Conservation (phyloP, 2,888 invertebrate species). For the Nymphalis c-album region DNA sequence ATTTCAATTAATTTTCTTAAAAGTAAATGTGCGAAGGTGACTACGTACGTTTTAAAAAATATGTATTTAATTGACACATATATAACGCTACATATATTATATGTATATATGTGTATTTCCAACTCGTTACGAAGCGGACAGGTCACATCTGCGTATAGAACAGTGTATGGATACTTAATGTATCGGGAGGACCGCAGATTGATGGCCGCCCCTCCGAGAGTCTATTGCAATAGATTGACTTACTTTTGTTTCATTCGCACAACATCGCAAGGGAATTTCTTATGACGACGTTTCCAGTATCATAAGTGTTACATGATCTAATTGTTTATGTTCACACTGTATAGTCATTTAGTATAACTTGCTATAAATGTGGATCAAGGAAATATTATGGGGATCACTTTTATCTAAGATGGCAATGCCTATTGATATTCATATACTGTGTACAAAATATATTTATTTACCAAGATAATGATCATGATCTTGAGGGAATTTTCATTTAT, state of each 20-base stretch:
- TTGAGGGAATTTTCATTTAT: too few relatives aligned
- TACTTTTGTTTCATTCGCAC: conserved; percentile 45
- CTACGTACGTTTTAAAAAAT: too few relatives aligned
- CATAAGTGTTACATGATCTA: conserved; percentile 16
- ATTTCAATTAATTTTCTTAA: conserved; percentile 81
- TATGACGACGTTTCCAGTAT: conserved; percentile 22
- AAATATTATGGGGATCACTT: not conserved
- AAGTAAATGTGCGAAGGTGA: conserved; percentile 54
- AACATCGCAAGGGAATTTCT: conserved; percentile 29
- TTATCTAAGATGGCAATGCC: too few relatives aligned
- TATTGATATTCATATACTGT: too few relatives aligned
- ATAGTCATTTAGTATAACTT: not conserved
- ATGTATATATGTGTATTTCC: not conserved
- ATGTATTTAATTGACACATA: too few relatives aligned
- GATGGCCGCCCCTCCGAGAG: conserved; percentile 58
- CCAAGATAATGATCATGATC: too few relatives aligned
- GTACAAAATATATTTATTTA: too few relatives aligned
- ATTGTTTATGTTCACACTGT: conserved; percentile 9
- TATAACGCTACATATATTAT: too few relatives aligned
- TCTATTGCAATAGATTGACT: conserved; percentile 56
- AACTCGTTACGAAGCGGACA: conserved; percentile 38
- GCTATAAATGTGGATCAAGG: not conserved
- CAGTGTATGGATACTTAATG: conserved; percentile 69
- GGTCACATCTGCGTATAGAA: conserved; percentile 68
- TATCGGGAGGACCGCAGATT: conserved; percentile 70